Percentiles rank a stretch among this genome's conserved stretches.
phyloP scores from a whole-genome alignment of 2,888 invertebrate species.

The Drosophila imparisetae region DNA sequence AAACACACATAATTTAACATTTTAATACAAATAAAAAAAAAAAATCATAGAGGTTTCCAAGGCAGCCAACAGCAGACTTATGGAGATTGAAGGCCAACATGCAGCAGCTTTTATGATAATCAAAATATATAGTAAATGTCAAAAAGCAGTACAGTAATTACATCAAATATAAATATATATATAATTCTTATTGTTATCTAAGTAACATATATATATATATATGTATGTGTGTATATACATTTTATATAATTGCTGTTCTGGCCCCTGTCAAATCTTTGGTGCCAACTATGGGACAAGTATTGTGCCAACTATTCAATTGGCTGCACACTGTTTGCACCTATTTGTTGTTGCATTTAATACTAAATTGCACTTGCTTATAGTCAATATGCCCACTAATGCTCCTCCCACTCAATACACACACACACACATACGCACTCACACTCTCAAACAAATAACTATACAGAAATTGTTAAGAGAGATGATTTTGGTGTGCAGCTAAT shows the following conservation, averaged over 20 bases:
- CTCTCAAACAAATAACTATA: background rate
- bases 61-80: conserved; percentile 50
- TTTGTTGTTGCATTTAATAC: conserved; percentile 73
- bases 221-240: conserved; percentile 1
- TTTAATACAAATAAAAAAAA: background rate
- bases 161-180: conserved; percentile 1
- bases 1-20: background rate
- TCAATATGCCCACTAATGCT: conserved; percentile 1
- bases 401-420: background rate
- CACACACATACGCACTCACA: background rate
- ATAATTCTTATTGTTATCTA: conserved; percentile 31
- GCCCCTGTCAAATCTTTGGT: conserved; percentile 18
- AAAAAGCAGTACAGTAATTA: conserved; percentile 9
- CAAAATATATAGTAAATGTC: conserved; percentile 20
- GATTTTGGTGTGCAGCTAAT: conserved; percentile 51
- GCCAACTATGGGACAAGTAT: conserved; percentile 43
- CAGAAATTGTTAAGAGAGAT: conserved; percentile 23
- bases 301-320: conserved; percentile 43
- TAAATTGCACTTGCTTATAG: conserved; percentile 24
- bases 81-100: conserved; percentile 19
- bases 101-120: conserved; percentile 7
- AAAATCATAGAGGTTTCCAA: conserved; percentile 60
- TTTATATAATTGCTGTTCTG: conserved; percentile 16
- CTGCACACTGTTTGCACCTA: conserved; percentile 61
- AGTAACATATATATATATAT: background rate